Evolutionary conservation across 1,140 invertebrate genomes (phyloP), one percentile per base, ranked within the genome.

Genomic region (Agrilus planipennis): DNA sequence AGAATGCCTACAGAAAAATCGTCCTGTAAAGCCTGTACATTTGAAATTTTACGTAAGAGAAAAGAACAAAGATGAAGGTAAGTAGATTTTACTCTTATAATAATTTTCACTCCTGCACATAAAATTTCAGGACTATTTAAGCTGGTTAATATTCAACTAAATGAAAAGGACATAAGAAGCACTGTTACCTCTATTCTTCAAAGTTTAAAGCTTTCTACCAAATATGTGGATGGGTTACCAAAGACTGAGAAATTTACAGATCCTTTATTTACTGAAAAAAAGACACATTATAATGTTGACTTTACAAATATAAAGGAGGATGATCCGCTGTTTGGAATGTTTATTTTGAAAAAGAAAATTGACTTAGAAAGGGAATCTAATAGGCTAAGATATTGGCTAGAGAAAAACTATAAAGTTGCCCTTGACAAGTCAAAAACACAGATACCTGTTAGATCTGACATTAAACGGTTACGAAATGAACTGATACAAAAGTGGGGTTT

Each of bases 151-250:
- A 80, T 89, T 35, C 62, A 73, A 41, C 60, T 90, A 35, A 70
- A 70, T 39, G 73, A 80, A 36, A 68, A 62, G 37, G 77, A 85
- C 69, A 53, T 88, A 4, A 71, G 76, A 42, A 71, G 75, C 54
- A 78, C 84, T n/a, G 77, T 92, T 28, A 64, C 78, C 5, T 76
- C 75, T 42, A 79, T 92, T 42, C 65, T 92, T 39, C 77, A 79
- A 57, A 73, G 79, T 12, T 91, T 86, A 63, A 76, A 84, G 60
- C 69, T 92, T 27, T 77, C 86, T 15, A 88, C 87, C 19, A 79
- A 80, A 12, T 89, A 86, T 64, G 66, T 90, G 2, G 82, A 89
- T 52, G 81, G 75, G 60, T 75, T 85, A 30, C 49, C 60, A 14
- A 39, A 54, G 52, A 48, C 36, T 40, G 15, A 2, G 41, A 17